These are phyloP conservation scores for Rhinolophus sinicus DNA, from an alignment of 2,113 vertebrate species.

Conservation along the genomic window DNA sequence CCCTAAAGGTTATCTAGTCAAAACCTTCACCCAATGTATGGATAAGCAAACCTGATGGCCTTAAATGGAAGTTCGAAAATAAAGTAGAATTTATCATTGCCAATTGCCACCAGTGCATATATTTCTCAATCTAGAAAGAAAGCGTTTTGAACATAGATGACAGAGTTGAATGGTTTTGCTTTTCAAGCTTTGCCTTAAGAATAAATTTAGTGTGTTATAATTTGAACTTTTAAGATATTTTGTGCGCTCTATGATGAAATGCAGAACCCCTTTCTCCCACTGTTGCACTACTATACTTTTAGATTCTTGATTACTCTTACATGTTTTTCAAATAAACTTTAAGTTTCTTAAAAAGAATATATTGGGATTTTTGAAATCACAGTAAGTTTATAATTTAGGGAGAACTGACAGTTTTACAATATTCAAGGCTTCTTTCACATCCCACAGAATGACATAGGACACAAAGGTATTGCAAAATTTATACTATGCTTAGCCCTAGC, in stretches of 20 bases:
- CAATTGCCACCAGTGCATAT: neutral
- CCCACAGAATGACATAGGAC: neutral
- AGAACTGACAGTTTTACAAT: constrained; percentile 12
- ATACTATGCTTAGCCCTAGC: neutral
- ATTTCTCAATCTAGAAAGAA: neutral
- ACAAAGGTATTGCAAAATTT: neutral
- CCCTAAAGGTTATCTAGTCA: neutral
- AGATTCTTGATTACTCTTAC: neutral
- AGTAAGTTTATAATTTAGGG: constrained; percentile 37
- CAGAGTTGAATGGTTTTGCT: neutral
- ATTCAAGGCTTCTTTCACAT: neutral
- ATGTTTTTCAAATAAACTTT: neutral
- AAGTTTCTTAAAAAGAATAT: constrained; percentile 11
- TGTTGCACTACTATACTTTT: neutral
- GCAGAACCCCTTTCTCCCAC: neutral
- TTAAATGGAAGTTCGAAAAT: constrained; percentile 2
- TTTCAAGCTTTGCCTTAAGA: neutral
- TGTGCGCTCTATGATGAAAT: neutral
- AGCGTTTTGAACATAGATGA: neutral
- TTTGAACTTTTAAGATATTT: neutral
- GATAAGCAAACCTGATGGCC: neutral
- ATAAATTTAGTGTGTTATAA: neutral
- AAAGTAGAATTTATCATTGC: neutral
- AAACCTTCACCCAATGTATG: neutral
- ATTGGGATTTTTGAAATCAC: neutral